These are phyloP conservation scores for Ptiloglossa arizonensis DNA, from an alignment of 1,140 invertebrate genomes.

Conservation along the genomic window DNA sequence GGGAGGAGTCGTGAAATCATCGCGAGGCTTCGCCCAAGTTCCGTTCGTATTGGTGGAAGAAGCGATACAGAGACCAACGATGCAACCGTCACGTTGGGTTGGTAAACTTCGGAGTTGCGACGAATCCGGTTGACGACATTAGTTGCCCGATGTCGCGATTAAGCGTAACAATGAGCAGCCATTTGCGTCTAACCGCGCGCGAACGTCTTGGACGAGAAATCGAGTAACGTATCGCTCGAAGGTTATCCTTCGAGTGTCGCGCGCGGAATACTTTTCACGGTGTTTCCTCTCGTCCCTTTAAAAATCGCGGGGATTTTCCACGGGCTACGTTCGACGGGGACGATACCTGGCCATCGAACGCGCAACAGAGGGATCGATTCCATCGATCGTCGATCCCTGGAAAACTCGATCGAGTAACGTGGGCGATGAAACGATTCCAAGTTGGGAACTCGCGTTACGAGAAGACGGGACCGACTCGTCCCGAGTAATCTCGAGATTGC, in stretches of 20 bases:
- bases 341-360: slow-evolving; percentile 51
- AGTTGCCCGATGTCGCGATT: slow-evolving; percentile 51
- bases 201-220: slow-evolving; percentile 34
- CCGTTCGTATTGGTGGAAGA: slow-evolving; percentile 62
- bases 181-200: slow-evolving; percentile 28
- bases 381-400: slow-evolving; percentile 64
- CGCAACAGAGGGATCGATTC: slow-evolving; percentile 43
- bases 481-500: slow-evolving; percentile 66
- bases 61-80: slow-evolving; percentile 58
- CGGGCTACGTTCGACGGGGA: no score
- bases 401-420: slow-evolving; percentile 57
- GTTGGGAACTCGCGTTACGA: slow-evolving; percentile 57
- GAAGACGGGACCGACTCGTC: slow-evolving; percentile 57
- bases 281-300: no score
- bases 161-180: slow-evolving; percentile 45
- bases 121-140: slow-evolving; percentile 41
- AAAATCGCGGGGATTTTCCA: no score
- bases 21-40: slow-evolving; percentile 52
- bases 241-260: slow-evolving; percentile 20
- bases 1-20: slow-evolving; percentile 61
- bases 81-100: slow-evolving; percentile 56
- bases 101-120: slow-evolving; percentile 53
- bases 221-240: slow-evolving; percentile 20
- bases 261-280: no score
- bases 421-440: slow-evolving; percentile 31